These are phyloP conservation scores for Eunapius fragilis DNA, from an alignment of 37 sponge, comb jelly and placozoan genomes.

Conservation along the genomic window DNA sequence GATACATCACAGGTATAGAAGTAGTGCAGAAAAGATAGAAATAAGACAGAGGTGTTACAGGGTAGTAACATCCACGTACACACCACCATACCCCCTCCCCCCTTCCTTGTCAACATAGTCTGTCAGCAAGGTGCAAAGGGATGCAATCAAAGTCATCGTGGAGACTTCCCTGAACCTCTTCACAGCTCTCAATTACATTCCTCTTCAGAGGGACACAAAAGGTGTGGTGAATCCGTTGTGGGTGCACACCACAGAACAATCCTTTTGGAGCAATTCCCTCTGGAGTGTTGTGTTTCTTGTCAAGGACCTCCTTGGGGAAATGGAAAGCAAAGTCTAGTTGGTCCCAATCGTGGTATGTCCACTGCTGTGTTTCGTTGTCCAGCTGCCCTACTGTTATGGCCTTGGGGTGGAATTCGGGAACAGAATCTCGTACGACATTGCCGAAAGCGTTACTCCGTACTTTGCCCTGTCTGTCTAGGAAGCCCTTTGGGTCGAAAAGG, in stretches of 20 bases:
- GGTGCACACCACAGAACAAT: neutral
- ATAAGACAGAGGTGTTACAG: too few species aligned
- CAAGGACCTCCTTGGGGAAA: neutral
- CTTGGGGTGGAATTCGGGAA: neutral
- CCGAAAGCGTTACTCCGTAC: neutral
- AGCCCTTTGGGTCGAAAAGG: neutral
- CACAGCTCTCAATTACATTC: neutral
- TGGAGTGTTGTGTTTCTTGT: neutral
- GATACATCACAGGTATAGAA: too few species aligned
- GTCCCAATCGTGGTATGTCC: conserved; percentile 7
- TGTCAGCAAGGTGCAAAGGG: neutral
- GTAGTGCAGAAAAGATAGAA: too few species aligned
- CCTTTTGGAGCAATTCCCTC: too few species aligned
- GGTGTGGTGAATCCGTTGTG: neutral
- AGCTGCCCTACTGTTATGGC: neutral
- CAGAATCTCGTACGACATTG: neutral
- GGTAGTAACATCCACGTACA: too few species aligned
- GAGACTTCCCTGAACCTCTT: neutral
- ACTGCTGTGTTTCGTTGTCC: neutral
- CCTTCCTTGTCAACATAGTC: neutral
- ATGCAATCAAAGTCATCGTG: neutral
- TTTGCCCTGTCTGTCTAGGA: neutral
- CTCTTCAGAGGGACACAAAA: conserved; percentile 6
- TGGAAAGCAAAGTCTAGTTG: conserved; percentile 7
- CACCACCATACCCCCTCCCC: too few species aligned